Conservation (phyloP, 2,797 vertebrate species). For the Podarcis lilfordi region DNA sequence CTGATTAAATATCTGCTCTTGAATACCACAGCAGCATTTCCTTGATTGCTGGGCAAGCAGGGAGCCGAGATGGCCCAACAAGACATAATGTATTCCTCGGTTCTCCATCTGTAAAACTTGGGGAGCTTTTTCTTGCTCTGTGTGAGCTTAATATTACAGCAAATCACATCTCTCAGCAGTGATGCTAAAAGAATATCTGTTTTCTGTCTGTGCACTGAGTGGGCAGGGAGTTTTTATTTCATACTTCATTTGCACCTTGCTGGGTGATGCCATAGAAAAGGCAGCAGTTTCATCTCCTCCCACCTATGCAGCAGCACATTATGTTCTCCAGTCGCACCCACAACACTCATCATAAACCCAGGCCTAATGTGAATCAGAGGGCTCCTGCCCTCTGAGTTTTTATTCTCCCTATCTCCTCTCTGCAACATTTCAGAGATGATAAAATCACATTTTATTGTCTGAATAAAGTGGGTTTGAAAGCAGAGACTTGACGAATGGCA, state of each 20-base stretch:
- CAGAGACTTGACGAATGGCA: conserved; percentile 48
- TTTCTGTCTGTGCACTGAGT: conserved; percentile 67
- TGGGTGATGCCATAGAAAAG: conserved; percentile 72
- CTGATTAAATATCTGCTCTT: conserved; percentile 43
- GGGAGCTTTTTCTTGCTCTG: conserved; percentile 50
- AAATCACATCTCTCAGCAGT: conserved; percentile 71
- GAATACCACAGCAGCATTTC: conserved; percentile 39
- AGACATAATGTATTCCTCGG: conserved; percentile 47
- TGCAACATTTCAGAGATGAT: conserved; percentile 46
- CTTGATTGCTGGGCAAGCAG: conserved; percentile 40
- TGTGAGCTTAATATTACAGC: conserved; percentile 64
- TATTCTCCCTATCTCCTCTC: conserved; percentile 39
- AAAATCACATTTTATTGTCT: conserved; percentile 52
- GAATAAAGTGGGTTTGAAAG: conserved; percentile 62
- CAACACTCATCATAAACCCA: conserved; percentile 46
- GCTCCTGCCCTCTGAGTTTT: conserved; percentile 36
- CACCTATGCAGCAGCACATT: conserved; percentile 66
- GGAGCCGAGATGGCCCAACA: conserved; percentile 51
- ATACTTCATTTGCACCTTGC: conserved; percentile 80
- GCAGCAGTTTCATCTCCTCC: conserved; percentile 71
- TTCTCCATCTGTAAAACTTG: conserved; percentile 61
- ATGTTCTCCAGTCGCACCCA: conserved; percentile 63
- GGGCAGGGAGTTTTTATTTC: conserved; percentile 76
- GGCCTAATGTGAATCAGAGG: conserved; percentile 48
- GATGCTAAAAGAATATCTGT: conserved; percentile 60